Conservation (phyloP, 2,888 invertebrate species). For the Nemoura dubitans region DNA sequence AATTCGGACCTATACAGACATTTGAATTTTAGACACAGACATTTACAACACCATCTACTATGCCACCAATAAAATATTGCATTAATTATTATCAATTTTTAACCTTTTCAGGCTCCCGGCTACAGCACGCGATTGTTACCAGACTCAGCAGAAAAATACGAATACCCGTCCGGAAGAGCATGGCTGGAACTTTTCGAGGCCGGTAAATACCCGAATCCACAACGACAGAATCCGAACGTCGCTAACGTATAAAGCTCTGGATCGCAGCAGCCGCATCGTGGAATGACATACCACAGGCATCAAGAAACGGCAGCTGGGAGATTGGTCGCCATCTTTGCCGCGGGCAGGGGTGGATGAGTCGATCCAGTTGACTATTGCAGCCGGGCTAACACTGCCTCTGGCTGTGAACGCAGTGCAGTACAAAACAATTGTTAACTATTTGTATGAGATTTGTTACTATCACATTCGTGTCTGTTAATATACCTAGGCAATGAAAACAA, state of each 20-base stretch:
- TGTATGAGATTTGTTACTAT: background rate
- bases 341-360: background rate
- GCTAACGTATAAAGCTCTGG: background rate
- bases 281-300: background rate
- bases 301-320: too few relatives aligned
- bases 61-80: background rate
- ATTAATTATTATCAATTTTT: background rate
- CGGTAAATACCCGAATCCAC: conserved; percentile 60
- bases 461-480: background rate
- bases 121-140: conserved; percentile 83
- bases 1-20: too few relatives aligned
- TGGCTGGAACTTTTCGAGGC: conserved; percentile 76
- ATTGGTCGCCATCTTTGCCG: too few relatives aligned
- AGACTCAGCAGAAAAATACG: conserved; percentile 72
- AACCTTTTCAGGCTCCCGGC: conserved; percentile 60
- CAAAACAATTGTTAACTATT: background rate
- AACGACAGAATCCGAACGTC: background rate
- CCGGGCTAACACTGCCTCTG: conserved; percentile 23
- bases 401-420: conserved; percentile 24
- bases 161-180: conserved; percentile 80
- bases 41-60: background rate
- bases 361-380: background rate
- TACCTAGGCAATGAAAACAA: too few relatives aligned
- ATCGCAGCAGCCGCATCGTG: background rate
- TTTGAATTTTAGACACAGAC: too few relatives aligned